These are phyloP conservation scores for Xyrichtys novacula DNA, from an alignment of 2,797 vertebrate species.

Conservation along the genomic window DNA sequence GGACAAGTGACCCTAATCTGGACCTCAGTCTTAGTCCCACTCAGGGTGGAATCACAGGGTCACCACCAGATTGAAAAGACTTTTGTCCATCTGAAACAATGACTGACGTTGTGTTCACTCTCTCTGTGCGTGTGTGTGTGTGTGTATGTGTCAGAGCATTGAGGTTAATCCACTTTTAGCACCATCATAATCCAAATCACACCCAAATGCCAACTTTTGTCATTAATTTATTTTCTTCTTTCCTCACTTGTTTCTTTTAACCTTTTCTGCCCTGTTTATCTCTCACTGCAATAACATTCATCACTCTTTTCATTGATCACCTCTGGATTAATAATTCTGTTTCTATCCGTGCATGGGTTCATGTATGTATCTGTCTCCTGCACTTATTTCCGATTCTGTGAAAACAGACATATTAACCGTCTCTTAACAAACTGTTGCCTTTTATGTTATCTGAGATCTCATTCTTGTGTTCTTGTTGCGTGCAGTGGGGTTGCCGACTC, in stretches of 20 bases:
- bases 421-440: conserved; percentile 13
- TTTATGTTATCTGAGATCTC: conserved; percentile 49
- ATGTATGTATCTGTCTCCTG: conserved; percentile 12
- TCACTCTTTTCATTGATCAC: conserved; percentile 8
- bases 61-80: conserved; percentile 65
- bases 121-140: conserved; percentile 15
- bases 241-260: conserved; percentile 30
- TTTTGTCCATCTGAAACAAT: conserved; percentile 76
- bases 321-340: conserved; percentile 21
- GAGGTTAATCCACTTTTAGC: conserved; percentile 72
- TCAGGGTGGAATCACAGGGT: conserved; percentile 64
- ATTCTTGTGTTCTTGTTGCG: conserved; percentile 54
- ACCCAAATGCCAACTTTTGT: conserved; percentile 61
- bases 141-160: conserved; percentile 39
- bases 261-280: conserved; percentile 11
- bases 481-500: conserved; percentile 91
- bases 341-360: conserved; percentile 45
- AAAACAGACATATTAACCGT: too few species aligned
- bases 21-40: conserved; percentile 31
- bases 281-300: conserved; percentile 2
- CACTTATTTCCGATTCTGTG: background rate
- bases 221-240: conserved; percentile 48
- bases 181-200: conserved; percentile 78
- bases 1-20: conserved; percentile 35
- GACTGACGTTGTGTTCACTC: conserved; percentile 57